Evolutionary conservation across 2,797 vertebrate genomes (phyloP), one percentile per base, ranked within the genome.

Genomic region (Typhlichthys subterraneus): DNA sequence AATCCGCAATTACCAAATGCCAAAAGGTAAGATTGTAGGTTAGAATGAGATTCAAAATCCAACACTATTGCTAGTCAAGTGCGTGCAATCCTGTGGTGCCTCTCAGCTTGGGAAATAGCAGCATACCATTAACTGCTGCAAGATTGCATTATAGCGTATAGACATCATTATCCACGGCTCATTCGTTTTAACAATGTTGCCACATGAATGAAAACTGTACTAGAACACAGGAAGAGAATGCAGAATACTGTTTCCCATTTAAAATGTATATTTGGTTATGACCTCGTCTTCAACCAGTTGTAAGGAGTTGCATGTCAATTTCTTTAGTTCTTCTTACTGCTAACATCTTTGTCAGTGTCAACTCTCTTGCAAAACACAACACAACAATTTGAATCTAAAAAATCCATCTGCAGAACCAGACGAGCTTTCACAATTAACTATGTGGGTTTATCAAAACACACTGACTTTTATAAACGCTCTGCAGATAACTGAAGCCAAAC

Each of bases 351-450:
- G 73, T 51, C 59, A 15, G 17, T 29, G 23, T 49, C n/a, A 56
- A 55, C 62, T 53, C 63, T 52, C 58, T 12, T 53, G 23, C 64
- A 73, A 67, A 88, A 79, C 38, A 63, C 38, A 75, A 80, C 54
- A 31, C 53, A 59, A 57, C 73, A 75, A 77, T 81, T 82, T 82
- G 84, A 85, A 88, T 89, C 83, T 79, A 78, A 83, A 79, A 73
- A 79, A 80, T 83, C 80, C 78, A 80, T 85, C 84, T 87, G 83
- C 76, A 73, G 42, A 58, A 67, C 72, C 81, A 73, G 80, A 85
- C 80, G 74, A 87, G 77, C 81, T 77, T 69, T 59, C 72, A 74
- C 61, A 86, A 89, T 89, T 86, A 88, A 89, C 71, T 47, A 63
- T n/a, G n/a, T 61, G 54, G 77, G 87, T 85, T 90, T 86, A 89